Conservation (phyloP, 2,113 vertebrate species). For the Salvelinus namaycush region DNA sequence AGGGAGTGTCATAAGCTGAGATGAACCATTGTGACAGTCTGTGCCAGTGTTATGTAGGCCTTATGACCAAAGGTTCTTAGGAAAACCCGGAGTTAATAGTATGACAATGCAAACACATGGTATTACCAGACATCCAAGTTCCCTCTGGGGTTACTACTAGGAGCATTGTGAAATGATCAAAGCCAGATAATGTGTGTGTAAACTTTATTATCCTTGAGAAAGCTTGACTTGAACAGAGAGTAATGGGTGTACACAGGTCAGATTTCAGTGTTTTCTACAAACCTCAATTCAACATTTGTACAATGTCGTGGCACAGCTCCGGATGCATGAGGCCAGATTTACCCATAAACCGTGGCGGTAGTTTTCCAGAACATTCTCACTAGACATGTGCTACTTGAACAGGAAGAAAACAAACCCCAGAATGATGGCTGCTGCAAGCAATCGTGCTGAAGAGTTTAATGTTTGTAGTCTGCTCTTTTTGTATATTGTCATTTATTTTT, state of each 20-base stretch:
- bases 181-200: constrained; percentile 46
- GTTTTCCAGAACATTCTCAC: no score
- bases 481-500: constrained; percentile 56
- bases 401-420: constrained; percentile 32
- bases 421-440: constrained; percentile 33
- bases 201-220: constrained; percentile 65
- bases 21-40: no score
- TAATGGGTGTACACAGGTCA: constrained; percentile 38
- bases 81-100: no score
- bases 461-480: constrained; percentile 56
- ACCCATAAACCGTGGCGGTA: background rate
- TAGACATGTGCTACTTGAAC: constrained; percentile 18
- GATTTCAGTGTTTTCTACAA: constrained; percentile 18
- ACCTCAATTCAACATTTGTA: background rate
- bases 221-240: constrained; percentile 54
- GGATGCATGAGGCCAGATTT: background rate
- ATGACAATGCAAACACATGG: no score
- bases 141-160: background rate
- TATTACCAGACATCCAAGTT: background rate
- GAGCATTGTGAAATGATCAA: background rate
- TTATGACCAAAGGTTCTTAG: no score
- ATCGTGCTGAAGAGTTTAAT: constrained; percentile 33
- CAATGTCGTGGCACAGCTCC: constrained; percentile 9
- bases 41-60: no score
- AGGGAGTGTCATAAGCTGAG: no score